Percentiles rank a stretch among this genome's conserved stretches.
Evolutionary conservation across 2,888 invertebrate species (phyloP).

Genomic region (Salpingus planirostris): DNA sequence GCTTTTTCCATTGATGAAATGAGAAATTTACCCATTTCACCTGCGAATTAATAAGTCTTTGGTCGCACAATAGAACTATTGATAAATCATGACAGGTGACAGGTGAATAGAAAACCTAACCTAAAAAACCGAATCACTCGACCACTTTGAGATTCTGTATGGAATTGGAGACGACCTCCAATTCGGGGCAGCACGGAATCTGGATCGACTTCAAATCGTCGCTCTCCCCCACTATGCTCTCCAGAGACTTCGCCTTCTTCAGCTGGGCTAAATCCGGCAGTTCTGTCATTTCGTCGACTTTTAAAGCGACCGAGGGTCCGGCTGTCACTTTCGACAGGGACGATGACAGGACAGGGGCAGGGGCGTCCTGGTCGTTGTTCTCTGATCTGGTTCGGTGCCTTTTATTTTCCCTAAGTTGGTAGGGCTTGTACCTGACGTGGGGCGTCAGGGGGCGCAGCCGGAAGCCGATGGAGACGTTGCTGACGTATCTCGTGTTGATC

Average conservation of each 20-base stretch:
- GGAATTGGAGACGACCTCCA: slow-evolving; percentile 53
- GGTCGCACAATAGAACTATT: neutral
- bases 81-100: too few species aligned
- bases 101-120: neutral
- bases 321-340: slow-evolving; percentile 27
- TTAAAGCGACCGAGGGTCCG: slow-evolving; percentile 20
- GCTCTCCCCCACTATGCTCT: slow-evolving; percentile 47
- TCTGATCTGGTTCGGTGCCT: slow-evolving; percentile 54
- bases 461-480: slow-evolving; percentile 54
- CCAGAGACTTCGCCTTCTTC: slow-evolving; percentile 54
- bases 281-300: neutral
- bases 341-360: neutral
- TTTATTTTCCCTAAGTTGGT: slow-evolving; percentile 44
- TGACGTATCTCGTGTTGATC: slow-evolving; percentile 51
- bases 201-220: slow-evolving; percentile 20
- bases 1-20: too few species aligned
- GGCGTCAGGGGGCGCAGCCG: slow-evolving; percentile 45
- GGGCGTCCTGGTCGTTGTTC: slow-evolving; percentile 43
- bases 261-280: slow-evolving; percentile 29
- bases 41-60: neutral
- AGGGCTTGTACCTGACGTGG: slow-evolving; percentile 44
- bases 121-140: slow-evolving; percentile 33
- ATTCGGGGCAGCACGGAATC: slow-evolving; percentile 40
- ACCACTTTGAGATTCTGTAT: slow-evolving; percentile 55
- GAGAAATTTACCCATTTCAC: neutral